Base-by-base conservation (phyloP, 2,797 vertebrate species). In the Gymnopithys bicolor region DNA sequence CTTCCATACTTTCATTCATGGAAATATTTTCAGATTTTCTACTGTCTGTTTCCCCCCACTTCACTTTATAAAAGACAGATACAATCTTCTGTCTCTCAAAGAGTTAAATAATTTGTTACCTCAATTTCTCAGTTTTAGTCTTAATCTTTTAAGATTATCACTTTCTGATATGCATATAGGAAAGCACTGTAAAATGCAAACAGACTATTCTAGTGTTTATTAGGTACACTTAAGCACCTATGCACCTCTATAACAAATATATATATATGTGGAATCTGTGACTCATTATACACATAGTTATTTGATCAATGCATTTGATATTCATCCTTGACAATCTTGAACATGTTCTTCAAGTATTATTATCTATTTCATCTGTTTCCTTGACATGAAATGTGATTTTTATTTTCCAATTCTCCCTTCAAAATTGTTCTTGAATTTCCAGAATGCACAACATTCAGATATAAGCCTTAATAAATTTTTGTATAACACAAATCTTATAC, bases 381-480 rank as follows among this genome's bases (percentile, higher is more conserved):
- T 80, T 85, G 52, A 80, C 80, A 81, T 73, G 48, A 87, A 88
- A 74, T 67, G 37, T 35, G 46, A 27, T 16, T 13, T 13, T 77
- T 80, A 70, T 76, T n/a, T 83, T 12, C 24, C 6, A 55, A 3
- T 68, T 73, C 33, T 76, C 25, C 41, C 24, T 85, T 89, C 22
- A 69, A 46, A 93, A 53, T 75, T 85, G 23, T 51, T 87, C 43
- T 80, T 91, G 39, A 93, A 80, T 80, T 87, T 70, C 89, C 49
- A 81, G 35, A 94, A 52, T 87, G 66, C 55, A 56, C 88, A 89
- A 67, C 22, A 73, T 86, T 76, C 59, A 91, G 81, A 85, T 8
- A 75, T 75, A 79, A 56, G 75, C 87, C 89, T 85, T 89, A 91
- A 95, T 87, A 87, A 86, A 52, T 77, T 85, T 95, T 94, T 91